Percentiles rank a stretch among this genome's conserved stretches.
Conservation (phyloP, 2,113 vertebrate species). For the Cavia aperea region DNA sequence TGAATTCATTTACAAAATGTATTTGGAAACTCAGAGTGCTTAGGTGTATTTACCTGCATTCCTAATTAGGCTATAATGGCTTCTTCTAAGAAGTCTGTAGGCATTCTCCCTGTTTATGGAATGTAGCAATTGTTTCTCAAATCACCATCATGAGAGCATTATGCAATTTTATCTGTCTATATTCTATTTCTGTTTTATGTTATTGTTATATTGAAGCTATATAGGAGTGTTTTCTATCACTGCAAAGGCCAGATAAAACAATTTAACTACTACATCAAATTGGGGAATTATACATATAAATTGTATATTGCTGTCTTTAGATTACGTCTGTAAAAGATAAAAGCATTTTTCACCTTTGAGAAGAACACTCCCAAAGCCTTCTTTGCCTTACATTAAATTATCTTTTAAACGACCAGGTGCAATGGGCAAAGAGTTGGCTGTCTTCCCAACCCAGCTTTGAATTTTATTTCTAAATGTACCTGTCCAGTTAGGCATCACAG, state of each 20-base stretch:
- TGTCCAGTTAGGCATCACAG: constrained; percentile 55
- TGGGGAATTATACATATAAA: constrained; percentile 57
- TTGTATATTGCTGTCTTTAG: constrained; percentile 49
- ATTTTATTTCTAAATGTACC: constrained; percentile 62
- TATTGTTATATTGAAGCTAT: constrained; percentile 23
- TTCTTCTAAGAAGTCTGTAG: constrained; percentile 56
- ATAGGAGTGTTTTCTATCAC: constrained; percentile 41
- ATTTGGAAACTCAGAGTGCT: constrained; percentile 47
- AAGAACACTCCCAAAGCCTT: constrained; percentile 44
- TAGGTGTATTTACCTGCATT: constrained; percentile 53
- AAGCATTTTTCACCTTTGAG: constrained; percentile 62
- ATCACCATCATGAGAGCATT: constrained; percentile 56
- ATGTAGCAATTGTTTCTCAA: constrained; percentile 59
- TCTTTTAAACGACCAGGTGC: constrained; percentile 62
- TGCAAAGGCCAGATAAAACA: constrained; percentile 63
- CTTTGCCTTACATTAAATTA: constrained; percentile 54
- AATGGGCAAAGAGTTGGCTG: constrained; percentile 55
- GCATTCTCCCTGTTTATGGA: constrained; percentile 62
- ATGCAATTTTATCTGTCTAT: constrained; percentile 46
- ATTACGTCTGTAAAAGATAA: constrained; percentile 63
- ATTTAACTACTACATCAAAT: constrained; percentile 58
- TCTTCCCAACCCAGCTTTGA: constrained; percentile 43
- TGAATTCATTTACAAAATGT: constrained; percentile 64
- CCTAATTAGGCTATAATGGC: constrained; percentile 57
- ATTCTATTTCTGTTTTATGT: constrained; percentile 52